Conservation (phyloP, 2,797 vertebrate genomes). For the Myotis myotis region DNA sequence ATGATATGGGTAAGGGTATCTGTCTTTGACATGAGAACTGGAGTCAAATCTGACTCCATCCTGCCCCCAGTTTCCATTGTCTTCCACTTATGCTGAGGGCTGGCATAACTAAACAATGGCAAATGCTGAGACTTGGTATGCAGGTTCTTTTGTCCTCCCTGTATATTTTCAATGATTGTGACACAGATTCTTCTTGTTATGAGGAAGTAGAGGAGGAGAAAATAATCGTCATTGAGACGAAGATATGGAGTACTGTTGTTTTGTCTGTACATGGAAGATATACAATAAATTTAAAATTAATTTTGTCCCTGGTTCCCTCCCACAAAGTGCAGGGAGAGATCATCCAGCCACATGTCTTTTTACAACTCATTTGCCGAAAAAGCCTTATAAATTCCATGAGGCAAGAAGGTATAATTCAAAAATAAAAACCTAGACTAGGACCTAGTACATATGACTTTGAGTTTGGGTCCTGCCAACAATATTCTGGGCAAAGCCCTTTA, state of each 20-base stretch:
- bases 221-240: background rate
- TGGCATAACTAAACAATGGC: background rate
- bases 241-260: background rate
- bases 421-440: background rate
- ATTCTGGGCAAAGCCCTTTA: background rate
- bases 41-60: background rate
- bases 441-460: background rate
- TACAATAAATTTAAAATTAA: background rate
- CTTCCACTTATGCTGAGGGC: background rate
- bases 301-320: background rate
- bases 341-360: background rate
- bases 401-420: background rate
- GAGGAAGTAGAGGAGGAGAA: background rate
- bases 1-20: background rate
- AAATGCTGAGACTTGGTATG: background rate
- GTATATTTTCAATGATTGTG: background rate
- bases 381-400: background rate
- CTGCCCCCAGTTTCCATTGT: background rate
- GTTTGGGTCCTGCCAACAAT: background rate
- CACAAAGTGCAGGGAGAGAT: background rate
- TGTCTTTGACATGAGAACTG: background rate
- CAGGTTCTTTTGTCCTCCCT: background rate
- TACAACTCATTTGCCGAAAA: background rate
- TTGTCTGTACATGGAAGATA: background rate
- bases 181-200: constrained; percentile 55